phyloP scores from a whole-genome alignment of 2,797 vertebrate genomes.

The Rhinoraja longicauda region DNA sequence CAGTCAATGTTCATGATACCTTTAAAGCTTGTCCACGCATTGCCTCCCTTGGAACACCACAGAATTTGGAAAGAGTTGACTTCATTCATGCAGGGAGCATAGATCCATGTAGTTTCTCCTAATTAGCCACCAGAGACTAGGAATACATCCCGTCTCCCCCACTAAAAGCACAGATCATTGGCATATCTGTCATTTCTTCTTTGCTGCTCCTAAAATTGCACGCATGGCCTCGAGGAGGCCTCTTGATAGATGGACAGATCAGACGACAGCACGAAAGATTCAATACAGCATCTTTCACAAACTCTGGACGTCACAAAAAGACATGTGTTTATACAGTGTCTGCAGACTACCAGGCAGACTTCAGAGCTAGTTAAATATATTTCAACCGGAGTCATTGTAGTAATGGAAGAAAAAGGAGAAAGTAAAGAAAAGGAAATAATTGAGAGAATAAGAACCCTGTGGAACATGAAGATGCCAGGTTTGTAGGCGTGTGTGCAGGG shows the following conservation, averaged over 20 bases:
- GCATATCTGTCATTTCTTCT: background rate
- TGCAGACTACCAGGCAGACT: background rate
- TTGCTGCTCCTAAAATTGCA: background rate
- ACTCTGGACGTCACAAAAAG: background rate
- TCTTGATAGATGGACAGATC: background rate
- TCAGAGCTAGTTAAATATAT: background rate
- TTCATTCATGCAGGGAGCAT: background rate
- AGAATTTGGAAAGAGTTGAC: background rate
- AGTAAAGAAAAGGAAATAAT: background rate
- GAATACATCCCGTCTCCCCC: background rate
- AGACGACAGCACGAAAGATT: background rate
- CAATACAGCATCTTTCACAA: background rate
- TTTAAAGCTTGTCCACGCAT: background rate
- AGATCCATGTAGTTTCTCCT: background rate
- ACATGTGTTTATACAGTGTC: no score
- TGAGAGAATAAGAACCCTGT: background rate
- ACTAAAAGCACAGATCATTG: background rate
- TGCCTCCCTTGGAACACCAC: background rate
- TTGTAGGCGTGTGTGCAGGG: no score
- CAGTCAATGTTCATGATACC: background rate
- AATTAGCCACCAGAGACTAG: background rate
- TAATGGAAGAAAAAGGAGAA: background rate
- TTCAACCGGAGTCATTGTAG: background rate
- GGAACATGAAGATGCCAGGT: background rate
- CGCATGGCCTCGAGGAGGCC: background rate